Evolutionary conservation across 2,797 vertebrate genomes (phyloP).

Genomic region (Rhodeus uyekii): DNA sequence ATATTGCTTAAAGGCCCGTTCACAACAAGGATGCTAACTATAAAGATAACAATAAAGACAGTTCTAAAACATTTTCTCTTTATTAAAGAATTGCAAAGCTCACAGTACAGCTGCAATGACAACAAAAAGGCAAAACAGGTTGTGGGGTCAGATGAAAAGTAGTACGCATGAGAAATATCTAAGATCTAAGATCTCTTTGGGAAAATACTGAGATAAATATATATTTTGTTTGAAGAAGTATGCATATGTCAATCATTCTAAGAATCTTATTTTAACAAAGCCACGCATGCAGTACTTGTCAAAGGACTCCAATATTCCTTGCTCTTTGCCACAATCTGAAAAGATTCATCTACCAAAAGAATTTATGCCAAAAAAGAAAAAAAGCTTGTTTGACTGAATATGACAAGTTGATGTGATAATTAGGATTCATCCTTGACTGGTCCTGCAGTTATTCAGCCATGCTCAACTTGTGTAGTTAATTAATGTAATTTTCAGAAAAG

Average conservation of each 20-base stretch:
- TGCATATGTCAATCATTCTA: neutral
- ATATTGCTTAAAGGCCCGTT: no score
- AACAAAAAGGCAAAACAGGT: no score
- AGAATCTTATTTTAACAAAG: neutral
- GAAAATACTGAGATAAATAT: neutral
- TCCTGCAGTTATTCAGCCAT: neutral
- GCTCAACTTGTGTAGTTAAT: slow-evolving; percentile 2
- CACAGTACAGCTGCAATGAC: no score
- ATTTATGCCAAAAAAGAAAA: neutral
- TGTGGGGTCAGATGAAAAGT: neutral
- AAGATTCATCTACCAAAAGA: neutral
- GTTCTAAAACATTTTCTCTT: no score
- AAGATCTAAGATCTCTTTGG: neutral
- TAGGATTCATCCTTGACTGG: neutral
- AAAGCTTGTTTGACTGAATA: slow-evolving; percentile 5
- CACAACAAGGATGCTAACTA: no score
- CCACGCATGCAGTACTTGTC: neutral
- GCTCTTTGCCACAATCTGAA: neutral
- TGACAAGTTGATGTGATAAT: slow-evolving; percentile 19
- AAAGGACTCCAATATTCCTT: neutral
- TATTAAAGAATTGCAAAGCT: no score
- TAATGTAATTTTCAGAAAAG: slow-evolving; percentile 20
- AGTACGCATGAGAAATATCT: neutral
- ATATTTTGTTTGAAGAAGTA: neutral
- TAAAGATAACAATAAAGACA: no score